These are phyloP conservation scores for Luscinia megarhynchos DNA, from an alignment of 2,797 vertebrate genomes.

Conservation along the genomic window DNA sequence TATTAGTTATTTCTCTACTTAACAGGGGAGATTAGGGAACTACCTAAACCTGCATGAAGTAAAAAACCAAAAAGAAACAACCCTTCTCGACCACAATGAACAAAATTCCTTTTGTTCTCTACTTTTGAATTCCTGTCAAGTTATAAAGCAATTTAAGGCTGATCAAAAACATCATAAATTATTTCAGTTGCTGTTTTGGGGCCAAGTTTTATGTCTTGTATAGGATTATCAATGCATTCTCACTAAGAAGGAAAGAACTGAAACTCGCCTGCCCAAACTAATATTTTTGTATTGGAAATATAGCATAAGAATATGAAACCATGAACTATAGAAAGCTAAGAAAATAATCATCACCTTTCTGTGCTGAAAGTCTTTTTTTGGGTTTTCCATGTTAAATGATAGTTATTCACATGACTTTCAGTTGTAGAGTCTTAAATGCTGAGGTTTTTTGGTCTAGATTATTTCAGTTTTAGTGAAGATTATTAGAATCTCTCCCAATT, in stretches of 20 bases:
- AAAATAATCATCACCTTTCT: not conserved
- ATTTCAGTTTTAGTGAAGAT: not conserved
- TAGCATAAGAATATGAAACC: not conserved
- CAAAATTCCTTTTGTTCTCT: not conserved
- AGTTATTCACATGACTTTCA: not conserved
- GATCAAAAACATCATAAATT: not conserved
- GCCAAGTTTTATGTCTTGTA: not conserved
- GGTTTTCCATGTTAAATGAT: not conserved
- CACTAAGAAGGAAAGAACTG: not conserved
- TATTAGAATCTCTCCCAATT: not conserved
- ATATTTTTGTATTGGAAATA: not conserved
- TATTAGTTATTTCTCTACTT: not conserved
- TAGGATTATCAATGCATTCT: not conserved
- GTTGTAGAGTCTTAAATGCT: not conserved
- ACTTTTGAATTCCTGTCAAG: not conserved
- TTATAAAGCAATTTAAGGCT: not conserved
- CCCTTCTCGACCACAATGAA: fast-evolving
- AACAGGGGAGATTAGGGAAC: not conserved
- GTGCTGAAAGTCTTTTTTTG: not conserved
- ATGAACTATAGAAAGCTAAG: not conserved
- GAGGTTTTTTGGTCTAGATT: not conserved
- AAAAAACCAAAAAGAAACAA: fast-evolving
- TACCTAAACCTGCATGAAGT: not conserved
- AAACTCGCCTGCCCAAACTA: not conserved
- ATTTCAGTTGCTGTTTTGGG: not conserved